Evolutionary conservation across 53 echinoderm and acorn worm genomes (phyloP).

Genomic region (Henricia sp.): DNA sequence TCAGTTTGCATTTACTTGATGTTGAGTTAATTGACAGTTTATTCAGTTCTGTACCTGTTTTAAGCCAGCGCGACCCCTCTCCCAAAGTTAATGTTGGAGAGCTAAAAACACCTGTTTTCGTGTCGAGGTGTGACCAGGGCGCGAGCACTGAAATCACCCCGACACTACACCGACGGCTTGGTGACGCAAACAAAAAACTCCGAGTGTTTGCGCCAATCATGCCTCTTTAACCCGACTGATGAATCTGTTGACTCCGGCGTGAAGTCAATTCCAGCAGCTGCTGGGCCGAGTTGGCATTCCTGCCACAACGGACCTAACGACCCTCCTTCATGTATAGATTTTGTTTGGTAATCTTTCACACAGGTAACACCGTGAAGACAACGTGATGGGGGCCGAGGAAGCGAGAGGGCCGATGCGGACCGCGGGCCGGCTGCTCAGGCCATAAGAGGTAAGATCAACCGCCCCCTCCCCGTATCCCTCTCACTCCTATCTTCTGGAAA

Average conservation of each 20-base stretch:
- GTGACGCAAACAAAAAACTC: background rate
- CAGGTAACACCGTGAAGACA: slow-evolving; percentile 8
- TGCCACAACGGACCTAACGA: background rate
- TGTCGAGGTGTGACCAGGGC: slow-evolving; percentile 14
- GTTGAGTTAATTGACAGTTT: too few species aligned
- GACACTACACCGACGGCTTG: slow-evolving; percentile 1
- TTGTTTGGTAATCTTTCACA: too few species aligned
- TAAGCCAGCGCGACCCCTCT: too few species aligned
- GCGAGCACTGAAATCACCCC: slow-evolving; percentile 38
- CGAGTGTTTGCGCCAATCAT: background rate
- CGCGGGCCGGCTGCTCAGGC: slow-evolving; percentile 30
- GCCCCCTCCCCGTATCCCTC: background rate
- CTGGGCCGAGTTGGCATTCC: background rate
- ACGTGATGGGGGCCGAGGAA: background rate
- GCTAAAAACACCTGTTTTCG: slow-evolving; percentile 39
- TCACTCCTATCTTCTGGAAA: background rate
- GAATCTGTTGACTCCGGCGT: background rate
- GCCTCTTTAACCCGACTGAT: background rate
- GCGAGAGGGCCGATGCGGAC: slow-evolving; percentile 10
- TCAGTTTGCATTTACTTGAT: too few species aligned
- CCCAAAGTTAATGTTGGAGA: background rate
- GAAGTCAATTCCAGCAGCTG: slow-evolving; percentile 50
- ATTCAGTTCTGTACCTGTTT: too few species aligned
- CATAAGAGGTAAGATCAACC: slow-evolving; percentile 32
- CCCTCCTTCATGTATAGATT: too few species aligned